phyloP scores from a whole-genome alignment of 2,797 vertebrate genomes.

The Clarias platycephalus region DNA sequence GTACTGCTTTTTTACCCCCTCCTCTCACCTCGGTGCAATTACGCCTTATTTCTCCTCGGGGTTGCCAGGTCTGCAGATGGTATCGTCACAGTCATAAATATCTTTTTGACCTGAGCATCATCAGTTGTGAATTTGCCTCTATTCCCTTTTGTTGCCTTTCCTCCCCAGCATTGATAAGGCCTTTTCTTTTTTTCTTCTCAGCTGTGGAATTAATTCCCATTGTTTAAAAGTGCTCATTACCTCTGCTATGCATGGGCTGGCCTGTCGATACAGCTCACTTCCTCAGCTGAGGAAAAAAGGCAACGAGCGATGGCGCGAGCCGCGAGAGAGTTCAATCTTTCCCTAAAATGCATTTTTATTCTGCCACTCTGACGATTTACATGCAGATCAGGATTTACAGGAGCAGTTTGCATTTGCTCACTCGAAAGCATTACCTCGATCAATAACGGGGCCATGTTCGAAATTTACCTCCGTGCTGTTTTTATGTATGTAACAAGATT shows the following conservation, averaged over 20 bases:
- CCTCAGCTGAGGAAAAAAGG: constrained; percentile 26
- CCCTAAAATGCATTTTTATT: constrained; percentile 33
- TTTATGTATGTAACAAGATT: constrained; percentile 38
- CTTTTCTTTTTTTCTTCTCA: constrained; percentile 19
- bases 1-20: neutral
- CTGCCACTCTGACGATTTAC: constrained; percentile 12
- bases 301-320: constrained; percentile 21
- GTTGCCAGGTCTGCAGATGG: constrained; percentile 18
- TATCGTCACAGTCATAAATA: constrained; percentile 48
- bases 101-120: constrained; percentile 35
- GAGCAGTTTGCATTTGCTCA: constrained; percentile 10
- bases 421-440: constrained; percentile 31
- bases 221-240: constrained; percentile 44
- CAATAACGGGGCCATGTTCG: constrained; percentile 17
- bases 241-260: constrained; percentile 40
- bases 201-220: constrained; percentile 45
- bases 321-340: constrained; percentile 23
- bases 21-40: neutral
- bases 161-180: constrained; percentile 37
- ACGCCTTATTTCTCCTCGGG: neutral
- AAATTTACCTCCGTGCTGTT: constrained; percentile 16
- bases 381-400: constrained; percentile 28
- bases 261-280: constrained; percentile 43
- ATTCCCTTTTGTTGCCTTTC: constrained; percentile 38
- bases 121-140: constrained; percentile 45